Evolutionary conservation across 1,140 invertebrate species (phyloP), one percentile per base, ranked within the genome.

Genomic region (Diorhabda sublineata): DNA sequence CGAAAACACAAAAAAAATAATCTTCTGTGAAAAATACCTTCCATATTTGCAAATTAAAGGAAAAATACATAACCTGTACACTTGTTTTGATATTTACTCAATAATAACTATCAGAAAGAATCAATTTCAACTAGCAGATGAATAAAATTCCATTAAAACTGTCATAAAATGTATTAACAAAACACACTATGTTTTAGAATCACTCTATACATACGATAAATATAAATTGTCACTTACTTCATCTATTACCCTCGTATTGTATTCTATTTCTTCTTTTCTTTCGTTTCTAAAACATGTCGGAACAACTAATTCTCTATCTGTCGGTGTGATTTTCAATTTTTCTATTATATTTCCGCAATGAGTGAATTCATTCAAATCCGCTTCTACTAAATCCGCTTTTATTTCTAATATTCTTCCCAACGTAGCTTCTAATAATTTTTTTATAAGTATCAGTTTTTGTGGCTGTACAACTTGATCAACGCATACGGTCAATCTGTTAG

Each of bases 391-490:
- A 76, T 97, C 94, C 76, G 93, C 87, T 81, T 93, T 92, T 3
- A 92, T 79, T 78, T 93, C 91, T 11, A 92, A 80, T 65, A 92
- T 82, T 67, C 95, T 85, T 3, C 93, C 95, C 58, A 97, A 85
- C 43, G 87, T 87, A 1, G 89, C 88, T 79, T 97, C 93, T 0
- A 98, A 79, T 2, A 96, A 78, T 68, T 91, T 89, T 60, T 89
- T 87, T 0, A 98, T 84, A 3, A 97, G 82, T 44, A 90, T 76
- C 58, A 95, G 83, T 79, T 98, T 98, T 81, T 98, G 96, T 0
- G 96, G 94, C 78, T 98, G 96, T 43, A 96, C 85, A 66, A 96
- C 87, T 83, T 95, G 94, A 78, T 97, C 95, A 75, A 96, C 94
- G 67, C 93, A 92, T 69, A 87, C 82, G 76, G 94, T 90, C 6